phyloP scores from a whole-genome alignment of 2,113 vertebrate species.

The Haliaeetus leucogaster region DNA sequence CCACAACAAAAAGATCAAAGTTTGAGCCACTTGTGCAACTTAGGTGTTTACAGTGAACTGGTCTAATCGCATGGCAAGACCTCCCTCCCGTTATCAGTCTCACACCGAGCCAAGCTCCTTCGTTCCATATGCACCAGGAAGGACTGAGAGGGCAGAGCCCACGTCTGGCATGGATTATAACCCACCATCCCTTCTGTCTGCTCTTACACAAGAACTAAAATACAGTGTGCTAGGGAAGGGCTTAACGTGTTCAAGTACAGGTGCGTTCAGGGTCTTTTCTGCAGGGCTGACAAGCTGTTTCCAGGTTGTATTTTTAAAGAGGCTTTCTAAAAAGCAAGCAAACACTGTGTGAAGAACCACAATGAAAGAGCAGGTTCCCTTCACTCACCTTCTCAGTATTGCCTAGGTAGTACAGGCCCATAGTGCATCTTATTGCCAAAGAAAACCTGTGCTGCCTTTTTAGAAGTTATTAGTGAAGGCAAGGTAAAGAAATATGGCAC shows the following conservation, averaged over 20 bases:
- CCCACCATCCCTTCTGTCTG: neutral
- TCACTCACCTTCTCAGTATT: neutral
- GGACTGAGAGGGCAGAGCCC: neutral
- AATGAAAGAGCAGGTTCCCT: neutral
- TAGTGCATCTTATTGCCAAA: neutral
- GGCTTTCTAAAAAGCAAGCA: neutral
- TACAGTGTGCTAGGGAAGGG: neutral
- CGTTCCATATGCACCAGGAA: conserved; percentile 7
- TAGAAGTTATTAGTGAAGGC: neutral
- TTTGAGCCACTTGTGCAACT: conserved; percentile 65
- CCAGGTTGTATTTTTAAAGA: neutral
- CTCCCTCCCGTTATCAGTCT: conserved; percentile 28
- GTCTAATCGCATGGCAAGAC: conserved; percentile 29
- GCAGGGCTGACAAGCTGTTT: neutral
- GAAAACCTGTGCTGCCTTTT: neutral
- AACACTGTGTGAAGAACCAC: neutral
- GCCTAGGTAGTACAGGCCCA: neutral
- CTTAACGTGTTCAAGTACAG: neutral
- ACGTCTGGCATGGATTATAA: neutral
- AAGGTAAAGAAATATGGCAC: neutral
- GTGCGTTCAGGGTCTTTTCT: neutral
- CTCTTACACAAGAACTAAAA: neutral
- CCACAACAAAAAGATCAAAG: conserved; percentile 70
- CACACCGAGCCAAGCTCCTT: neutral
- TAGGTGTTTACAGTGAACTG: conserved; percentile 59